Evolutionary conservation across 2,797 vertebrate species (phyloP).

Genomic region (Microcaecilia unicolor): DNA sequence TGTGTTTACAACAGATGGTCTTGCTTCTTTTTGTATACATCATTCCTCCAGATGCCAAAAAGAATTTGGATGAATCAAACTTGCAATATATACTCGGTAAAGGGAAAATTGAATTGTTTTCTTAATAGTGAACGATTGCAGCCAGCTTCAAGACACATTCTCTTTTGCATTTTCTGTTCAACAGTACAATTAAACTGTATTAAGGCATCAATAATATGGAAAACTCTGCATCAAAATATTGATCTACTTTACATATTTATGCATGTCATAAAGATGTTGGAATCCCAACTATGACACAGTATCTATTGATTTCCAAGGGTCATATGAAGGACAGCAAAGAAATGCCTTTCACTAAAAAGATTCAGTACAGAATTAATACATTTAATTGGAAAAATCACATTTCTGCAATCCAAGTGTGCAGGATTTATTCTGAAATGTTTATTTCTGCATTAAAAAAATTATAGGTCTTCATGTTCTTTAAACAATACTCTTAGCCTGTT

Average conservation of each 20-base stretch:
- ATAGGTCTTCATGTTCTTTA: too few relatives aligned
- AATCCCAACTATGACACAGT: conserved; percentile 37
- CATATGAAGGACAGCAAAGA: conserved; percentile 37
- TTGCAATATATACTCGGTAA: conserved; percentile 31
- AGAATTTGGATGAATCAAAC: conserved; percentile 1
- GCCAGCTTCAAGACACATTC: conserved; percentile 24
- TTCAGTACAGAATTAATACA: too few relatives aligned
- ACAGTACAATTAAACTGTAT: conserved; percentile 35
- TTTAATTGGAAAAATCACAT: too few relatives aligned
- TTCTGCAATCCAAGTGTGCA: too few relatives aligned
- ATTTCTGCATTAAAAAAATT: too few relatives aligned
- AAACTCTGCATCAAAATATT: conserved; percentile 29
- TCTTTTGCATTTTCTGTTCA: conserved; percentile 29
- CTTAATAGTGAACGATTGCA: conserved; percentile 18
- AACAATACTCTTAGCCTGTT: too few relatives aligned
- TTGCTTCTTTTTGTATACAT: too few relatives aligned
- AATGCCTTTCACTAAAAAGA: too few relatives aligned
- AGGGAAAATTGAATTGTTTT: conserved; percentile 26
- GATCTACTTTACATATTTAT: conserved; percentile 32
- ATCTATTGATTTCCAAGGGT: conserved; percentile 44
- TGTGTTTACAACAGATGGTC: too few relatives aligned
- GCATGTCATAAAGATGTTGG: conserved; percentile 40
- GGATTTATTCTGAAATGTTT: too few relatives aligned
- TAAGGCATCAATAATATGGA: conserved; percentile 34
- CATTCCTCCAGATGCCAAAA: too few relatives aligned